These are phyloP conservation scores for Melanaphis sacchari DNA, from an alignment of 1,140 invertebrate species.

Conservation along the genomic window DNA sequence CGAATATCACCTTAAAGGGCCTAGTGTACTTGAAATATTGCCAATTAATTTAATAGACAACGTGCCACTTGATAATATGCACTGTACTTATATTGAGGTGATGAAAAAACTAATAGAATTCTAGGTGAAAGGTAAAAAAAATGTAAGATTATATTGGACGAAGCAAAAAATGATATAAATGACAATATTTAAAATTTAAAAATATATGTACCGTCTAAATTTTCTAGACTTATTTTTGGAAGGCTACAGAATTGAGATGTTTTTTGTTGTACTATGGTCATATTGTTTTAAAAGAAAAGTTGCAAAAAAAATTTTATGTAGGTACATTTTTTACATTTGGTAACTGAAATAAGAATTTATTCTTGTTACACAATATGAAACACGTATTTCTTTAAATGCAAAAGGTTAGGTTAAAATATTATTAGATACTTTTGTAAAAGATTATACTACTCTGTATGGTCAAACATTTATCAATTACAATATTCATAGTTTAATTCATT, in stretches of 20 bases:
- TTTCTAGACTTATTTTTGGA: slow-evolving; percentile 26
- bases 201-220: background rate
- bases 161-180: background rate
- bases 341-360: slow-evolving; percentile 2
- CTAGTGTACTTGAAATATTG: slow-evolving; percentile 4
- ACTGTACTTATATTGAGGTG: background rate
- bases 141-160: background rate
- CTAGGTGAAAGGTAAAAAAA: background rate
- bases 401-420: background rate
- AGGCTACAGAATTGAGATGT: slow-evolving; percentile 12
- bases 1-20: slow-evolving; percentile 17
- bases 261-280: background rate
- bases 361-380: background rate
- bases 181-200: background rate
- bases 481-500: too few relatives aligned
- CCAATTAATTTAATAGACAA: background rate
- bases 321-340: slow-evolving; percentile 2
- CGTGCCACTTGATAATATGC: slow-evolving; percentile 23
- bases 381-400: slow-evolving; percentile 3
- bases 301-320: background rate
- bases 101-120: background rate
- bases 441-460: background rate
- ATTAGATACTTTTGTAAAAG: background rate
- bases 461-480: background rate
- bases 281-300: slow-evolving; percentile 27